Evolutionary conservation across 2,888 invertebrate species (phyloP).

Genomic region (Chaitophorus viminalis): DNA sequence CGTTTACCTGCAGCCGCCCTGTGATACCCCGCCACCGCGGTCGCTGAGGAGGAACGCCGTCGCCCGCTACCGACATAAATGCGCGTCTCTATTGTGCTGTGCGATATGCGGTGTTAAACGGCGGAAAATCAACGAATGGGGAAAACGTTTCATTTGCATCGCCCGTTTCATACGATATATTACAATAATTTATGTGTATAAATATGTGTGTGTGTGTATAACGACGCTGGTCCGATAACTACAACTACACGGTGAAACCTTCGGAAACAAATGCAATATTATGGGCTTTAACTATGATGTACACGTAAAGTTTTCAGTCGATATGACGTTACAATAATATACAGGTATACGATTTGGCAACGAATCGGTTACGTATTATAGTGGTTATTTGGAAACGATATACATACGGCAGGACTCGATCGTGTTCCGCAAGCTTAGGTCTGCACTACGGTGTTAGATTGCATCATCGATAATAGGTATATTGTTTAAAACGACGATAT

Average conservation of each 20-base stretch:
- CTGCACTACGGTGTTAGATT: too few relatives aligned
- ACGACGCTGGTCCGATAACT: background rate
- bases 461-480: too few relatives aligned
- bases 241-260: background rate
- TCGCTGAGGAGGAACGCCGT: background rate
- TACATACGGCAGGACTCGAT: too few relatives aligned
- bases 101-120: background rate
- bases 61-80: background rate
- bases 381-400: too few relatives aligned
- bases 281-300: background rate
- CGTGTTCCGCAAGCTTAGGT: too few relatives aligned
- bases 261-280: background rate
- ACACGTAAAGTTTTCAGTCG: background rate
- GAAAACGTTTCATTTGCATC: background rate
- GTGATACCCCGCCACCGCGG: background rate
- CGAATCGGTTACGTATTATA: too few relatives aligned
- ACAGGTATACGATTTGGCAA: too few relatives aligned
- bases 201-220: background rate
- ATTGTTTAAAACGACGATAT: too few relatives aligned
- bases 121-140: background rate
- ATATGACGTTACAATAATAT: background rate
- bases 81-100: background rate
- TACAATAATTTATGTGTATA: background rate
- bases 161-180: background rate
- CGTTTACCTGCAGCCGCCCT: background rate